Evolutionary conservation across 1,140 invertebrate species (phyloP), one percentile per base, ranked within the genome.

Genomic region (Drosophila auraria): DNA sequence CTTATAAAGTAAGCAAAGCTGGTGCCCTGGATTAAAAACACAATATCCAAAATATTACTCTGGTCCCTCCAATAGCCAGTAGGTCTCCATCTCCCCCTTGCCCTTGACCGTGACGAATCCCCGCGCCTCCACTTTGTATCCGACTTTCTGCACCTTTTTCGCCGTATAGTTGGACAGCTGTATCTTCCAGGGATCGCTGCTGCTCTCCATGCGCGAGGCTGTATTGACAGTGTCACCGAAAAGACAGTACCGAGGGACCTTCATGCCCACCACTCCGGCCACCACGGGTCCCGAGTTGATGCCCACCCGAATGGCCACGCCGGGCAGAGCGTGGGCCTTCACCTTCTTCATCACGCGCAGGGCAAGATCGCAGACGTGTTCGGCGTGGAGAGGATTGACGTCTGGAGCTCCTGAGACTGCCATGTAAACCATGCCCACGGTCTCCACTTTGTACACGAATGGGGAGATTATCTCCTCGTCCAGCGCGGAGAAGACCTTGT

Each of bases 201-300:
- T 93, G 53, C 92, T 93, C 75, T 93, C 97, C 97, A 98, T 98
- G 71, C 97, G 94, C 2, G 97, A 97, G 6, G 97, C 97, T 1
- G 96, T 97, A 82, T 97, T 97, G 12, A 97, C 96, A 2, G 97
- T 98, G 90, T 98, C 98, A 0, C 98, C 98, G 70, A 97, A 97
- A 2, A 97, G 95, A 72, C 96, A 97, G 87, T 97, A 97, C 0
- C 95, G 83, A 0, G 95, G 96, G 82, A 97, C 95, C 60, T 96
- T 96, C 15, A 96, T 82, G 1, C 96, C 96, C 1, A 98, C 96
- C 5, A 98, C 96, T n/a, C 97, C 92, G 2, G 92, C 96, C 1
- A 97, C 96, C 23, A 96, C 96, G 9, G 97, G 95, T 42, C 97
- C 97, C 42, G 94, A 96, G 89, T 96, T 96, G 42, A 96, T 95